Base-by-base conservation (phyloP, 2,888 invertebrate species). In the Helobdella robusta region DNA sequence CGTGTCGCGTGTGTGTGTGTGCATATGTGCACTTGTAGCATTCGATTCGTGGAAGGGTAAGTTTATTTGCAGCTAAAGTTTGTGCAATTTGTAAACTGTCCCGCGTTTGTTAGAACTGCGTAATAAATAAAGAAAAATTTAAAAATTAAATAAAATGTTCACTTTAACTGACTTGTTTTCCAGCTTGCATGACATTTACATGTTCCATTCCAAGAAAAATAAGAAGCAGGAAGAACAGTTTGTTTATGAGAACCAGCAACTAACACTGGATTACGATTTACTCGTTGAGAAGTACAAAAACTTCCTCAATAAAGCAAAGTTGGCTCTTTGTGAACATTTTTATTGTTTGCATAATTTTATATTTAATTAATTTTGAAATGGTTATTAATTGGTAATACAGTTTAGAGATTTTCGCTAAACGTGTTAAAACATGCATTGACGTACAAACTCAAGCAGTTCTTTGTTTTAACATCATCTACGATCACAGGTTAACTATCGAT, bases 151-250 rank as follows among this genome's bases (percentile, higher is more conserved):
- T 34, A 35, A 5, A 2, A 2, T 25, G 8, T 48, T n/a, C 34
- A 18, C 50, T 25, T 25, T 32, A 32, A 28, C 4, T 58, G 8
- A 34, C 11, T 63, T 48, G 32, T 48, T 32, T 59, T 66, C 6
- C 70, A 76, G 78, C 36, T 69, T 78, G 40, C 77, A 88, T 59
- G 89, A 90, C 75, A 77, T 84, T 0, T 84, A 88, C 0, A 86
- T 86, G 66, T 79, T 80, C 2, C 78, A 89, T 23, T 85, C 86
- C 63, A 81, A 83, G 23, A 85, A 85, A 75, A 85, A 87, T 64
- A 80, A 82, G 0, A 85, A 86, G 40, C 84, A 87, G 18, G 85
- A 86, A 56, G 84, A 83, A 67, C 84, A 83, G 32, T 86, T 86
- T 72, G 75, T 84, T 15, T 79, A 81, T 28, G 86, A 88, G 73